phyloP scores from a whole-genome alignment of 1,140 invertebrate species.

The Drosophila nannoptera region DNA sequence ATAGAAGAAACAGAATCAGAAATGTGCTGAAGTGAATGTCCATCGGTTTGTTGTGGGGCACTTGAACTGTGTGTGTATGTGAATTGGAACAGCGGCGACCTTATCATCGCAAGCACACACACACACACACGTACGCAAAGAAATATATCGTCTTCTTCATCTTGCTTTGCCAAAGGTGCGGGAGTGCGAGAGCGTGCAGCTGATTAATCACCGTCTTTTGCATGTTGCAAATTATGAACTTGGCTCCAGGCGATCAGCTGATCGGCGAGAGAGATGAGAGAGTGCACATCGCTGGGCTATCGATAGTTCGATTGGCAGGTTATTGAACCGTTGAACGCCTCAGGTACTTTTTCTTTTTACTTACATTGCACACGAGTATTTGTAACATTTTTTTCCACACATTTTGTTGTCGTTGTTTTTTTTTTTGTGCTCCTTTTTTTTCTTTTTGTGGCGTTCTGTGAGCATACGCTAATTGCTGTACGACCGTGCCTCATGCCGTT shows the following conservation, averaged over 20 bases:
- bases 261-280: not conserved
- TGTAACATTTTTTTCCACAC: conserved; percentile 53
- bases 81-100: conserved; percentile 70
- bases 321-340: conserved; percentile 57
- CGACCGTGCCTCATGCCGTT: conserved; percentile 27
- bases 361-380: conserved; percentile 35
- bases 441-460: conserved; percentile 14
- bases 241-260: conserved; percentile 11
- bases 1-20: conserved; percentile 36
- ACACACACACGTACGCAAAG: not conserved
- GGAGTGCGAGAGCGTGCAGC: conserved; percentile 34
- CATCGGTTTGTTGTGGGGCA: conserved; percentile 18
- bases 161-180: conserved; percentile 6
- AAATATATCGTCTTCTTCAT: not conserved
- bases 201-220: conserved; percentile 71
- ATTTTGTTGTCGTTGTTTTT: not conserved
- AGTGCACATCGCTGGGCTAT: conserved; percentile 19
- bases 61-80: conserved; percentile 53
- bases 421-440: not conserved
- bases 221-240: conserved; percentile 49
- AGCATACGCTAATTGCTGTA: conserved; percentile 63
- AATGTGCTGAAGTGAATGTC: conserved; percentile 32
- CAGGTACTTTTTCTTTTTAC: conserved; percentile 1
- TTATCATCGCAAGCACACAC: conserved; percentile 51
- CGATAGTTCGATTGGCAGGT: conserved; percentile 53